A percentile compares a stretch with the other conserved stretches of the same genome.
These are phyloP conservation scores for Folsomia candida DNA, from an alignment of 2,888 invertebrate species.

Conservation along the genomic window DNA sequence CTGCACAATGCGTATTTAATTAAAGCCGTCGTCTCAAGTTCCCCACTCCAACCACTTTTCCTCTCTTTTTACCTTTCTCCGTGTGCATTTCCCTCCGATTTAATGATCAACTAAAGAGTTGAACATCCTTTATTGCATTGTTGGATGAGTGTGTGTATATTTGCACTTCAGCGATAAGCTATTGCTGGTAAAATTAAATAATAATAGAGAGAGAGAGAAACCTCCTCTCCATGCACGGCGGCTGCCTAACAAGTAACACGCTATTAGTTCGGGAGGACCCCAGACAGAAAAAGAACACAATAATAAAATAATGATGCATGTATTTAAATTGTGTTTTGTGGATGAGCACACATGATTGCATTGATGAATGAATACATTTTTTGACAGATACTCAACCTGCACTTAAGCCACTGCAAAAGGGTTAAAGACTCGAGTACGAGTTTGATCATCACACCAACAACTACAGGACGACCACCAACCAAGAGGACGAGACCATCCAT, in stretches of 20 bases:
- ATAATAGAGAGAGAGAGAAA: no score
- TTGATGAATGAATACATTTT: background rate
- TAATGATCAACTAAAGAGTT: no score
- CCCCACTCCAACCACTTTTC: no score
- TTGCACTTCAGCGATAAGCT: no score
- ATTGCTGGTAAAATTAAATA: no score
- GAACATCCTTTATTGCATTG: no score
- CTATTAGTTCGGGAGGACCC: no score
- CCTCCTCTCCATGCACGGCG: no score
- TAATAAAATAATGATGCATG: background rate
- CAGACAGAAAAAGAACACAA: background rate
- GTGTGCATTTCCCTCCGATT: no score
- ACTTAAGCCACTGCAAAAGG: constrained; percentile 10
- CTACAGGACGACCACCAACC: background rate
- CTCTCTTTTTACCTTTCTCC: no score
- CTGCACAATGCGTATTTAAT: background rate
- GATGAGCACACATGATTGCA: background rate
- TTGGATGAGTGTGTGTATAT: background rate
- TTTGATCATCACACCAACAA: constrained; percentile 35
- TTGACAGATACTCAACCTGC: constrained; percentile 12
- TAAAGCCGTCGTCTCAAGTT: no score
- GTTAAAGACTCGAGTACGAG: constrained; percentile 26
- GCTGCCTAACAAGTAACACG: no score
- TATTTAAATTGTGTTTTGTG: background rate
- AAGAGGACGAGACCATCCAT: background rate